Evolutionary conservation across 2,113 vertebrate species (phyloP), one percentile per base, ranked within the genome.

Genomic region (Anguilla japonica): DNA sequence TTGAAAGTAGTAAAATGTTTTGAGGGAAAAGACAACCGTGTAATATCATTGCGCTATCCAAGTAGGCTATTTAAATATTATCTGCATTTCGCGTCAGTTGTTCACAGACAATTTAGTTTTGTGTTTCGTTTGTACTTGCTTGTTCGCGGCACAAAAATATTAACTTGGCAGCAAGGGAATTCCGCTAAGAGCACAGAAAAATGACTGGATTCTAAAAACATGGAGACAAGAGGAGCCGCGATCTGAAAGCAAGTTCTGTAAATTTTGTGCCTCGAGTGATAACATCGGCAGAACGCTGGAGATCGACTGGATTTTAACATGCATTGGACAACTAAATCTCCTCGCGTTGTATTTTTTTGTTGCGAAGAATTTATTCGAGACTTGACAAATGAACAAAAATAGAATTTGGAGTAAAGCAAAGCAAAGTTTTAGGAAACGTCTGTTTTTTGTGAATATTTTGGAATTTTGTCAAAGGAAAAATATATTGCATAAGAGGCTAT

Each of bases 121-220:
- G 84, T 79, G 88, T 88, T 91, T 92, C 88, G 39, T 88, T 88
- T 87, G 88, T 39, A 71, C n/a, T 75, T 67, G 41, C n/a, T n/a
- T 40, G 11, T 26, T 57, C 41, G 83, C 57, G n/a, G 67, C 22
- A 6, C 40, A 11, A 15, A n/a, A 67, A 39, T 22, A 78, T 3
- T 34, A 75, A 75, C 71, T 20, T n/a, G 63, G 39, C 34, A n/a
- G 16, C 92, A 93, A 91, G 92, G 91, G 91, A 91, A 93, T 94
- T 92, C 91, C 91, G 91, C 90, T 63, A 90, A 92, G 93, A 93
- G 91, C 84, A 83, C 79, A 71, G 87, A 46, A 86, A 86, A 75
- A 81, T 89, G 89, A 92, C 88, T 83, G 90, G 89, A 91, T 91
- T 87, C 85, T 93, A 92, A 92, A 94, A 95, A 94, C 95, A 95